phyloP scores from a whole-genome alignment of 2,888 invertebrate genomes.

The Phaedon cochleariae region DNA sequence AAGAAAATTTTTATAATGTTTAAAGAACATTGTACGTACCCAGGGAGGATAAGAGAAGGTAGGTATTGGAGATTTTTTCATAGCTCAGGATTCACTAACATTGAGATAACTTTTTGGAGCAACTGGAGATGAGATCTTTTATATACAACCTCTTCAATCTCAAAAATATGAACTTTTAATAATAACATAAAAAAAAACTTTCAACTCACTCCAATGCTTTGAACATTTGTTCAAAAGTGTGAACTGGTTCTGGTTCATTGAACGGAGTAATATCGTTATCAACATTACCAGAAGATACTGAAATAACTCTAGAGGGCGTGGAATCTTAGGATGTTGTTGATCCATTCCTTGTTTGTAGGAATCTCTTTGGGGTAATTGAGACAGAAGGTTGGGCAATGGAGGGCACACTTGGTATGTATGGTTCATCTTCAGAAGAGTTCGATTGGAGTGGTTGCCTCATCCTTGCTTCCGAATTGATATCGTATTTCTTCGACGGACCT shows the following conservation, averaged over 20 bases:
- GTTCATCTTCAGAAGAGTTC: background rate
- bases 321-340: background rate
- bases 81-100: no score
- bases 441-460: background rate
- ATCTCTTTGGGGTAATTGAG: background rate
- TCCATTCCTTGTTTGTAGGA: background rate
- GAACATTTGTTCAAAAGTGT: background rate
- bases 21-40: no score
- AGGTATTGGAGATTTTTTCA: no score
- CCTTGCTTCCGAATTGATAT: background rate
- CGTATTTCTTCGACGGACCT: background rate
- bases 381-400: background rate
- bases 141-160: background rate
- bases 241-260: background rate
- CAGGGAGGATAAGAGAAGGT: no score
- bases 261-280: background rate
- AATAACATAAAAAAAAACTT: background rate
- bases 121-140: background rate
- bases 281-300: background rate
- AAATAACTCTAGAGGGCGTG: background rate
- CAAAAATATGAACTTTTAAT: background rate
- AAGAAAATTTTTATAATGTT: constrained; percentile 1
- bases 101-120: no score
- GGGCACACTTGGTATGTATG: background rate
- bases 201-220: background rate